A percentile compares a stretch with the other conserved stretches of the same genome.
phyloP scores from a whole-genome alignment of 2,113 vertebrate genomes.

The Numida meleagris region DNA sequence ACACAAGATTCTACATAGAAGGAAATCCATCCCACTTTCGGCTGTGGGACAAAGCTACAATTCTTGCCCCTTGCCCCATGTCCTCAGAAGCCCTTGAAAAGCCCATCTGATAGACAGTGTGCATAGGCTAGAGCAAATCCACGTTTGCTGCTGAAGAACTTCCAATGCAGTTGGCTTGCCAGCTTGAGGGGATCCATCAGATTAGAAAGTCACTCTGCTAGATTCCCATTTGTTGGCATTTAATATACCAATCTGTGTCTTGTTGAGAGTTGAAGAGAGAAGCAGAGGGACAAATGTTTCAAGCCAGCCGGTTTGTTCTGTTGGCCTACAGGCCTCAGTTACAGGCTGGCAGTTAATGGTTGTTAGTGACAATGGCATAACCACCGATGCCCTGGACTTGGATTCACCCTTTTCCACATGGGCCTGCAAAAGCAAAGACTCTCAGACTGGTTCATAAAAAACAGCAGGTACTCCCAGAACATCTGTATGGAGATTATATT shows the following conservation, averaged over 20 bases:
- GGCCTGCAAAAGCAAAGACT: not conserved
- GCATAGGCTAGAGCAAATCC: too few species aligned
- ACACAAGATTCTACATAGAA: not conserved
- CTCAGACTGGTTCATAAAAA: not conserved
- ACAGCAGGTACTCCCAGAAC: not conserved
- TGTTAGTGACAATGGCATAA: not conserved
- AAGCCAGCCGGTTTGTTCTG: not conserved
- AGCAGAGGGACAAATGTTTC: not conserved
- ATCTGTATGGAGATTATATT: slow-evolving; percentile 5
- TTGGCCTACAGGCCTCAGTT: not conserved
- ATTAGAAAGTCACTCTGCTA: too few species aligned
- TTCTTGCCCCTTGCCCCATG: not conserved
- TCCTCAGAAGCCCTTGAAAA: not conserved
- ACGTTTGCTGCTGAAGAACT: not conserved
- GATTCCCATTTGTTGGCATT: too few species aligned
- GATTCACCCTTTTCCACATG: not conserved
- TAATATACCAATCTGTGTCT: too few species aligned
- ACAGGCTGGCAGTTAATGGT: not conserved
- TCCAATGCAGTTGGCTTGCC: too few species aligned
- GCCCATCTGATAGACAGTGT: too few species aligned
- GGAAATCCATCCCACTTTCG: not conserved
- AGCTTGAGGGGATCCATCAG: not conserved
- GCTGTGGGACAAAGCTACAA: not conserved
- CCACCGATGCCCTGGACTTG: not conserved
- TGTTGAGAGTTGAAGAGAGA: not conserved